Evolutionary conservation across 2,113 vertebrate species (phyloP).

Genomic region (Syrrhaptes paradoxus): DNA sequence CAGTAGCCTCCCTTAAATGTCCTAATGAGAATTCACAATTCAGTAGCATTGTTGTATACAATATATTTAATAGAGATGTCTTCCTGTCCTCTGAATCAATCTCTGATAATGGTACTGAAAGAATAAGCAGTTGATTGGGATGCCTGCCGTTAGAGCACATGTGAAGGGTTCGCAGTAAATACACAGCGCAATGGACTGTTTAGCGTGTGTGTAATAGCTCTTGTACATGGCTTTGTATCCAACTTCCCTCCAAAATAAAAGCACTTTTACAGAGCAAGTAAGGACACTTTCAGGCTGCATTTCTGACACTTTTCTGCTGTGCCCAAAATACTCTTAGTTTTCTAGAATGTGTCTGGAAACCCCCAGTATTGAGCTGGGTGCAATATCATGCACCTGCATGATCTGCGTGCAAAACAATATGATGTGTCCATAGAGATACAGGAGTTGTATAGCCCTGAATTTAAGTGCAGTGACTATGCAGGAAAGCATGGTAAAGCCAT

Average conservation of each 20-base stretch:
- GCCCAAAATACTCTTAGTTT: not conserved
- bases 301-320: not conserved
- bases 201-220: not conserved
- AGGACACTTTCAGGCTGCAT: not conserved
- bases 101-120: not conserved
- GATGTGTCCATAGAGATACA: not conserved
- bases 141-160: not conserved
- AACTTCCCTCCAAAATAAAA: not conserved
- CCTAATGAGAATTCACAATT: not conserved
- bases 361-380: not conserved
- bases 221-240: not conserved
- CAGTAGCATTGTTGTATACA: not conserved
- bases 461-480: not conserved
- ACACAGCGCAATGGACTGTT: not conserved
- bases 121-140: not conserved
- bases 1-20: not conserved
- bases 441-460: not conserved
- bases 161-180: not conserved
- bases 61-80: not conserved
- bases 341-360: not conserved
- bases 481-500: not conserved
- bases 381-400: not conserved
- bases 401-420: not conserved
- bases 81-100: not conserved
- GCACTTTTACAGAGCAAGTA: not conserved